Percentiles rank a stretch among this genome's conserved stretches.
Conservation (phyloP, 2,888 invertebrate genomes). For the Aphidius colemani region DNA sequence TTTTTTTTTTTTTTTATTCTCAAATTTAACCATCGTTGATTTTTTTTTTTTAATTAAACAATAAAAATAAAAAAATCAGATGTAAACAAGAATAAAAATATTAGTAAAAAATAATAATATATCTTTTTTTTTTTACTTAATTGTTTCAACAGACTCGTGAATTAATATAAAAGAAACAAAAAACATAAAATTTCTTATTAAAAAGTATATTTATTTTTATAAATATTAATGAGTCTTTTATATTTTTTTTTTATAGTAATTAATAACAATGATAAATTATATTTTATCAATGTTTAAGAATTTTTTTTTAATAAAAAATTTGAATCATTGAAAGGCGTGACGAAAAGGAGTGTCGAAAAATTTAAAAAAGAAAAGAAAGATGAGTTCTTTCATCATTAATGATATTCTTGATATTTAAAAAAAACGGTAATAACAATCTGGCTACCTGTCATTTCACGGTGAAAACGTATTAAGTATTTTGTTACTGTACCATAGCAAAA, state of each 20-base stretch:
- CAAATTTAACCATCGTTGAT: too few relatives aligned
- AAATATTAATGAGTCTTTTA: too few relatives aligned
- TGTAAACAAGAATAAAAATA: too few relatives aligned
- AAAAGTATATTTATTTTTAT: too few relatives aligned
- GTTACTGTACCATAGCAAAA: conserved; percentile 3
- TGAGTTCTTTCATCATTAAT: background rate
- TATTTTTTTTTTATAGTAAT: too few relatives aligned
- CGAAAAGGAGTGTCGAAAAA: conserved; percentile 31
- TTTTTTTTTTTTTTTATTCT: too few relatives aligned
- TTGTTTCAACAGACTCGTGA: too few relatives aligned
- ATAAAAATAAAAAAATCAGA: conserved; percentile 14
- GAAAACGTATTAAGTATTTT: conserved; percentile 19
- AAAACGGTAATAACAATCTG: background rate
- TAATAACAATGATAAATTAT: background rate
- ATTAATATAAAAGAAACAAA: too few relatives aligned
- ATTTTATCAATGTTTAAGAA: conserved; percentile 3
- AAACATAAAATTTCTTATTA: too few relatives aligned
- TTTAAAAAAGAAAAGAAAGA: conserved; percentile 4
- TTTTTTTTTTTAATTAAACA: too few relatives aligned
- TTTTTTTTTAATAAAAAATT: conserved; percentile 16
- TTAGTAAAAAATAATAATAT: too few relatives aligned
- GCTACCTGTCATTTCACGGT: conserved; percentile 30
- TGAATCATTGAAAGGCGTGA: conserved; percentile 27
- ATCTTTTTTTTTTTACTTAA: too few relatives aligned
- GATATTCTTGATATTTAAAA: conserved; percentile 4